A percentile compares a stretch with the other conserved stretches of the same genome.
These are phyloP conservation scores for Diploptera punctata DNA, from an alignment of 2,888 invertebrate species.

Conservation along the genomic window DNA sequence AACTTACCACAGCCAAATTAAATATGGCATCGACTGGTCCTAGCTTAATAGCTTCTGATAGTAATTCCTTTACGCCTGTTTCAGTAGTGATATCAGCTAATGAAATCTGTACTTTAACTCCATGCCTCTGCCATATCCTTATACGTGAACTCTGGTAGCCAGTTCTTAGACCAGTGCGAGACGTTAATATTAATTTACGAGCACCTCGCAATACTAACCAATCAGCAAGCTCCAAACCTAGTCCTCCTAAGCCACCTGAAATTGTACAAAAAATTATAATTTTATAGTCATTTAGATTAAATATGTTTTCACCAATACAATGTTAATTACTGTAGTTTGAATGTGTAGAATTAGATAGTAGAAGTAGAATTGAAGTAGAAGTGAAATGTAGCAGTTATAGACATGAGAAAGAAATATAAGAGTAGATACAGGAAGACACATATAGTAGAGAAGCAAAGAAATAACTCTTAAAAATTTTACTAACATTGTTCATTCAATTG, in stretches of 20 bases:
- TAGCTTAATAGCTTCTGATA: constrained; percentile 67
- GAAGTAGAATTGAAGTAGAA: no score
- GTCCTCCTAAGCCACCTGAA: constrained; percentile 89
- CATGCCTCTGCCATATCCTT: constrained; percentile 71
- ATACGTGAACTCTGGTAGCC: constrained; percentile 64
- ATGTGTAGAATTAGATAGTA: no score
- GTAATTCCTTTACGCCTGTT: constrained; percentile 71
- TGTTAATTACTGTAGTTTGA: no score
- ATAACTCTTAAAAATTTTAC: no score
- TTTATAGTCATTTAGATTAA: no score
- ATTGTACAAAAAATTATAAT: neutral
- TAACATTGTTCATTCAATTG: no score
- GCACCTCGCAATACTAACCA: constrained; percentile 85
- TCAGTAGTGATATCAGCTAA: constrained; percentile 71
- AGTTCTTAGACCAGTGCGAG: constrained; percentile 61
- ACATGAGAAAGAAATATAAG: no score
- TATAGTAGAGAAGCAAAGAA: no score
- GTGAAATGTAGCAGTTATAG: no score
- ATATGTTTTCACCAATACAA: no score
- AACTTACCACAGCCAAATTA: constrained; percentile 80
- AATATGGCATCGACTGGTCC: constrained; percentile 85
- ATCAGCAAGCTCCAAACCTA: constrained; percentile 87
- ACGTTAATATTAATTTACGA: constrained; percentile 60
- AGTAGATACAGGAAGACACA: no score
- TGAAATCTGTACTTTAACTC: constrained; percentile 70